Evolutionary conservation across 2,797 vertebrate species (phyloP), one percentile per base, ranked within the genome.

Genomic region (Psittacula derbiana): DNA sequence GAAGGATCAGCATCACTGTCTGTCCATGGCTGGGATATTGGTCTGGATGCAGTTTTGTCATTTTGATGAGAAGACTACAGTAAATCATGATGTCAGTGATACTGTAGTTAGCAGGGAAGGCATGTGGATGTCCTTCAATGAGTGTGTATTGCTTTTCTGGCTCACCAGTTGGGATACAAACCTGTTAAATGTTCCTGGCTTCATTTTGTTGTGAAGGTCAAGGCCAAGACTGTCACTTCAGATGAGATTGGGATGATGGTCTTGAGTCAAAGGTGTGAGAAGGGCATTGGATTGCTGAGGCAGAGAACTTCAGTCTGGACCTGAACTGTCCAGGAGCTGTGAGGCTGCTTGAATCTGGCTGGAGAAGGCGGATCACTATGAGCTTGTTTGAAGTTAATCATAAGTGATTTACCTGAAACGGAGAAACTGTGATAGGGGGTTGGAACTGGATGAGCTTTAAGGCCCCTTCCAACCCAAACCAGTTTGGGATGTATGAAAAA

Each of bases 1-100:
- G 71, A 76, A 74, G 44, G 31, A 86, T 95, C 62, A 95, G 30
- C 50, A 71, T 94, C 78, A 70, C 36, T 90, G 82, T 72, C 76
- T 79, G 81, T 90, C 53, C 92, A 76, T 78, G 47, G 55, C 71
- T 82, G 47, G 83, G 83, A 66, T 57, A 25, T 78, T 88, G 80
- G 25, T 86, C 64, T 85, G 71, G 9, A 47, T 93, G 78, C 95
- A 80, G 5, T 73, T 88, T 84, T 88, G 44, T 86, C 65, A 17
- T 83, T 94, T 66, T 47, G 83, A 31, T 91, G 81, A 71, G 86
- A 40, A 61, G 80, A 46, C 46, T 7, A 0, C 2, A 36, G 80
- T 53, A 44, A 84, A 53, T 53, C 11, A 6, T 43, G 65, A 38
- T 79, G 86, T 79, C 27, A 67, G 1, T 30, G 75, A 18, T 58